Evolutionary conservation across 2,888 invertebrate species (phyloP).

Genomic region (Philereme transversata): DNA sequence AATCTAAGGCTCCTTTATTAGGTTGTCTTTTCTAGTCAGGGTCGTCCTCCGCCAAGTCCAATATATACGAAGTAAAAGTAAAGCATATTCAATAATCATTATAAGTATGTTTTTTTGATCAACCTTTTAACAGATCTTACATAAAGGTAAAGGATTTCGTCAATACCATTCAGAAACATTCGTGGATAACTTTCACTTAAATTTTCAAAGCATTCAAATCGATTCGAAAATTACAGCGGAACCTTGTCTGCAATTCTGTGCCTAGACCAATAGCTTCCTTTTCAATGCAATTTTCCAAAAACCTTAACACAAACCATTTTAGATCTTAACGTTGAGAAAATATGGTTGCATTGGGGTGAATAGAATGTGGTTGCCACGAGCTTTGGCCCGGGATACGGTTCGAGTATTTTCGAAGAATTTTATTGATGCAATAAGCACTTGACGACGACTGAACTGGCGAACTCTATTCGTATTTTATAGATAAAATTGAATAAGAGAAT

Average conservation of each 20-base stretch:
- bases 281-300: slow-evolving; percentile 25
- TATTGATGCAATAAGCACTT: slow-evolving; percentile 74
- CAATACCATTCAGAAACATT: slow-evolving; percentile 31
- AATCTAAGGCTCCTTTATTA: too few relatives aligned
- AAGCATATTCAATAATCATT: too few relatives aligned
- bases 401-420: slow-evolving; percentile 65
- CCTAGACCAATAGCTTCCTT: slow-evolving; percentile 48
- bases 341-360: slow-evolving; percentile 21
- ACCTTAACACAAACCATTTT: slow-evolving; percentile 27
- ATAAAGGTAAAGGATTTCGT: slow-evolving; percentile 11
- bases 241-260: slow-evolving; percentile 48
- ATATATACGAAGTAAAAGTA: too few relatives aligned
- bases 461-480: slow-evolving; percentile 27
- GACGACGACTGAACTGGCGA: slow-evolving; percentile 42
- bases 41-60: too few relatives aligned
- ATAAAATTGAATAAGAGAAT: slow-evolving; percentile 24
- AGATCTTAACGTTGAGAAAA: slow-evolving; percentile 18
- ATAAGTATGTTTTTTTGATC: too few relatives aligned
- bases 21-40: too few relatives aligned
- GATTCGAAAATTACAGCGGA: slow-evolving; percentile 49
- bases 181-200: slow-evolving; percentile 38
- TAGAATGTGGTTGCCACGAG: slow-evolving; percentile 41
- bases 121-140: neutral
- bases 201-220: slow-evolving; percentile 52
- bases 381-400: slow-evolving; percentile 58